A percentile compares a stretch with the other conserved stretches of the same genome.
Evolutionary conservation across 2,888 invertebrate genomes (phyloP).

Genomic region (Emmelina monodactyla): DNA sequence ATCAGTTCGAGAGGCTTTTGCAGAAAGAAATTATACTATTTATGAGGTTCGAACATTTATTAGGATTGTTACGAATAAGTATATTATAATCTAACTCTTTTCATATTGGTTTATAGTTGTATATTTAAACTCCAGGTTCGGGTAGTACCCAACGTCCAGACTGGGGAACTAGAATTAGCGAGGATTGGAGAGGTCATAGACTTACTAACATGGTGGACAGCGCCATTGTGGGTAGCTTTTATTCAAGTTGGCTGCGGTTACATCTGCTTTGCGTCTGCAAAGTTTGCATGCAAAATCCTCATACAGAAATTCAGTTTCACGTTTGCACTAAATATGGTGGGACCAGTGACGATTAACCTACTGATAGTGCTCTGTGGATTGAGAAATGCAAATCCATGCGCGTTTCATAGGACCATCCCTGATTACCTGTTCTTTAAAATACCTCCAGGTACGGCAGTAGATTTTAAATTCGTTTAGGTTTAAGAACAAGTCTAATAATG

Average conservation of each 20-base stretch:
- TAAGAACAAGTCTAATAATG: too few relatives aligned
- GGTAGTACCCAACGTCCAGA: slow-evolving; percentile 39
- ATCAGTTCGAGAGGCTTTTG: slow-evolving; percentile 51
- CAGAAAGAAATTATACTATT: slow-evolving; percentile 54
- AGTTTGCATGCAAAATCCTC: slow-evolving; percentile 87
- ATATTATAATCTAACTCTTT: too few relatives aligned
- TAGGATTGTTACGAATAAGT: too few relatives aligned
- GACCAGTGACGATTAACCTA: slow-evolving; percentile 76
- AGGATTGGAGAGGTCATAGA: slow-evolving; percentile 31
- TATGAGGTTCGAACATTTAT: slow-evolving; percentile 67
- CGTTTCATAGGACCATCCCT: slow-evolving; percentile 72
- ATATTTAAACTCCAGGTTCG: slow-evolving; percentile 56
- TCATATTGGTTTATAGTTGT: too few relatives aligned
- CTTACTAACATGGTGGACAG: slow-evolving; percentile 31
- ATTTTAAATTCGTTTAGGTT: neutral
- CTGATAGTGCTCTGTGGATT: slow-evolving; percentile 72
- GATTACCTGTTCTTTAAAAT: slow-evolving; percentile 88
- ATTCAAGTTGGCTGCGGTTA: slow-evolving; percentile 74
- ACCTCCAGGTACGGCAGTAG: slow-evolving; percentile 61
- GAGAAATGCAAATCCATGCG: slow-evolving; percentile 72
- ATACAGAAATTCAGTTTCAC: slow-evolving; percentile 90
- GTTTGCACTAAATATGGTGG: slow-evolving; percentile 79
- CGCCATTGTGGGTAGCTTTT: slow-evolving; percentile 68
- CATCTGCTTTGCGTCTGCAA: slow-evolving; percentile 72
- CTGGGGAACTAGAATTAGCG: slow-evolving; percentile 38